Base-by-base conservation (phyloP, 2,888 invertebrate species). In the Ormyrus nitidulus region DNA sequence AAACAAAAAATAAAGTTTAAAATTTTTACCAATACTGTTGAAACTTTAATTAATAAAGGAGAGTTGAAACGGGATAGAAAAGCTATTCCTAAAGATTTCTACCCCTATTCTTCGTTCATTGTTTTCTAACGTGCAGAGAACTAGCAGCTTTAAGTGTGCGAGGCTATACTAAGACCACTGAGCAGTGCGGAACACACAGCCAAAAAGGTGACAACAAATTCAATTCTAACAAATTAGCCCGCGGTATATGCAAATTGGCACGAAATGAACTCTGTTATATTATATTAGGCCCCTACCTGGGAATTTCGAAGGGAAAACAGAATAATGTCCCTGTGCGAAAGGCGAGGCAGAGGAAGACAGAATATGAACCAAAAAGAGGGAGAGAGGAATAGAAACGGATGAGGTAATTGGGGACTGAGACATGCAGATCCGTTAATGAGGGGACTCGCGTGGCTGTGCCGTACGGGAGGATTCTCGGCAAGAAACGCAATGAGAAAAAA, bases 261-360 rank as follows among this genome's bases (percentile, higher is more conserved):
- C 88, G 87, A 88, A 89, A 89, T 89, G 88, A 89, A 89, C 89
- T 89, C 89, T 85, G 88, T 85, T 89, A 88, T 88, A 89, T 89
- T 89, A 88, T 88, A 88, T 89, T 89, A 89, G 88, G 84, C 85
- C 87, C 85, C 88, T 88, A 88, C 86, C 86, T 87, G 87, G 85
- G 86, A 89, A 89, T 89, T 89, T 88, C 86, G 86, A 87, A 86
- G 86, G 86, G 87, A 88, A 88, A 87, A 87, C 88, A 85, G 86
- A 87, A 85, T 85, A 87, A 86, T 85, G 85, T 79, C 81, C 75
- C 13, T n/a, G 8, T 75, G 79, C 49, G 77, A 44, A 53, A 69
- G 65, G 44, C 0, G 6, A 8, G 58, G 49, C 19, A 48, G 69
- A 44, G 10, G 56, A 19, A 56, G 62, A 46, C 46, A 64, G 53